Evolutionary conservation across 2,888 invertebrate species (phyloP).

Genomic region (Lypha dubia): DNA sequence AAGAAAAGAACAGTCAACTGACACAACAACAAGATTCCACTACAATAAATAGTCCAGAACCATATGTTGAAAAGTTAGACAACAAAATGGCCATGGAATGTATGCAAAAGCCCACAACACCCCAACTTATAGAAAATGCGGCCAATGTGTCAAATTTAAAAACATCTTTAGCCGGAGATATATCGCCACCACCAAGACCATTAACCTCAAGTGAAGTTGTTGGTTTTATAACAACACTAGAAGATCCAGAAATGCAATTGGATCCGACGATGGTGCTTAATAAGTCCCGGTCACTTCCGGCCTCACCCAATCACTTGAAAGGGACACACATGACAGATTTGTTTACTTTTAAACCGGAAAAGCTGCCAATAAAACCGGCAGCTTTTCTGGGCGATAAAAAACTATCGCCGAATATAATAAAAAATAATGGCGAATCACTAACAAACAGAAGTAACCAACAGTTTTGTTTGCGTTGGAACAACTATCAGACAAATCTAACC

Average conservation of each 20-base stretch:
- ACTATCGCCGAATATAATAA: slow-evolving; percentile 31
- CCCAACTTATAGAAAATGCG: slow-evolving; percentile 55
- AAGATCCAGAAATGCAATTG: slow-evolving; percentile 76
- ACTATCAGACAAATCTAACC: slow-evolving; percentile 94
- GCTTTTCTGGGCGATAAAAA: slow-evolving; percentile 27
- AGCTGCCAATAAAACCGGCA: slow-evolving; percentile 41
- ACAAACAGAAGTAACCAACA: slow-evolving; percentile 85
- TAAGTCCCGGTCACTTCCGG: slow-evolving; percentile 81
- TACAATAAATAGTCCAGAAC: background rate
- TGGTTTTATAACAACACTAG: slow-evolving; percentile 74
- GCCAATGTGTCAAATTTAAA: slow-evolving; percentile 44
- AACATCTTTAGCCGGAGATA: slow-evolving; percentile 65
- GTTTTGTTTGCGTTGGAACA: slow-evolving; percentile 96
- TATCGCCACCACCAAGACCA: slow-evolving; percentile 81
- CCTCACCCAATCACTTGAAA: slow-evolving; percentile 78
- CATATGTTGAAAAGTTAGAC: slow-evolving; percentile 13
- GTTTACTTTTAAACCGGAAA: slow-evolving; percentile 77
- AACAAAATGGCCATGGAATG: slow-evolving; percentile 44
- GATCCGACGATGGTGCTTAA: slow-evolving; percentile 76
- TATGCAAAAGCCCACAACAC: slow-evolving; percentile 66
- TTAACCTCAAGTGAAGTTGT: slow-evolving; percentile 80
- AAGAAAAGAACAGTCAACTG: slow-evolving; percentile 16
- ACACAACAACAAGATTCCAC: background rate
- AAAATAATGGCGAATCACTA: slow-evolving; percentile 37
- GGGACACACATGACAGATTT: slow-evolving; percentile 75